Base-by-base conservation (phyloP, 2,797 vertebrate species). In the Ctenochaetus hawaiiensis region DNA sequence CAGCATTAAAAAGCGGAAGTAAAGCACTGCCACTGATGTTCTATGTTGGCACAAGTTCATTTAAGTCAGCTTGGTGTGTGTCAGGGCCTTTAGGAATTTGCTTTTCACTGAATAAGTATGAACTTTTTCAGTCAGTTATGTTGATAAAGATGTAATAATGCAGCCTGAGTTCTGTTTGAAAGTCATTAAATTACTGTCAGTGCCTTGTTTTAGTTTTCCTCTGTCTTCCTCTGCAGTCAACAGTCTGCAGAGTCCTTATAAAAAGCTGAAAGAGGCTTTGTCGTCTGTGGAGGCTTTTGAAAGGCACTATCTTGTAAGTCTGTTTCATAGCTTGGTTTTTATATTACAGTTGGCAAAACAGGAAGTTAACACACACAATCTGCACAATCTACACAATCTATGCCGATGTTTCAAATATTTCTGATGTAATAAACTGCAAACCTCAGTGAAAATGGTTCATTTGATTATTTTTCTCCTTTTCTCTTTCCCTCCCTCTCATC, bases 281-380 rank as follows among this genome's bases (percentile, higher is more conserved):
- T 99, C 98, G 0, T 99, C 98, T 1, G 96, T 98, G 65, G 97
- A 99, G 88, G 95, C 97, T 60, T 99, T 99, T 92, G 97, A 99
- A 92, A 98, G 96, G 83, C 98, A 99, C 90, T 99, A 99, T 87
- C 95, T 99, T 85, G 98, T 99, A 92, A 97, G 97, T 90, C 12
- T 18, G 22, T 26, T 48, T 44, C 26, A 30, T 59, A 14, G 43
- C 47, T 64, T 14, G 26, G 14, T 63, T 48, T 34, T 61, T 74
- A 26, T 63, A 17, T 69, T 41, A 82, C 56, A 75, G 22, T 30
- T 67, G 26, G 45, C 54, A 72, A 60, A 77, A 22, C 56, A 39
- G 37, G 7, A 75, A 62, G 59, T 64, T 18, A 34, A 61, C 0
- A 60, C 43, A 34, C 37, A 80, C 49, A 41, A 41, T 60, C n/a